Percentiles rank a stretch among this genome's conserved stretches.
These are phyloP conservation scores for Aspidoscelis tigris DNA, from an alignment of 2,113 vertebrate genomes.

Conservation along the genomic window DNA sequence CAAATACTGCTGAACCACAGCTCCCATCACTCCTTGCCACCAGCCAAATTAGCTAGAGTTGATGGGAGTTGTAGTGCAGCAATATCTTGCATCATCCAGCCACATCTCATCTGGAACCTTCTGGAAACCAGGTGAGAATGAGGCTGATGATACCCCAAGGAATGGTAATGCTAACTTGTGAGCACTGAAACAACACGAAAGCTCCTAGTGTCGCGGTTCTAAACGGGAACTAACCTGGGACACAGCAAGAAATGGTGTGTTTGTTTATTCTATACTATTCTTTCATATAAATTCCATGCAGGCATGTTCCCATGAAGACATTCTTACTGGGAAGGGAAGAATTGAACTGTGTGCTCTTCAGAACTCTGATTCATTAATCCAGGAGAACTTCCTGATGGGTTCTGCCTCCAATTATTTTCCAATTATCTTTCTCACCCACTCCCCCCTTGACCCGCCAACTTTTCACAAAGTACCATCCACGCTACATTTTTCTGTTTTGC, in stretches of 20 bases:
- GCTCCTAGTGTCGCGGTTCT: neutral
- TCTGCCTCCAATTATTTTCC: neutral
- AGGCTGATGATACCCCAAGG: neutral
- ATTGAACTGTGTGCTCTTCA: neutral
- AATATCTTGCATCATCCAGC: too few relatives aligned
- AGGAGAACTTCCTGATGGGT: neutral
- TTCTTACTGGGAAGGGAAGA: neutral
- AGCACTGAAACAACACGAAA: neutral
- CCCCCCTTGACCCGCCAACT: neutral
- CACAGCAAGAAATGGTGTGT: neutral
- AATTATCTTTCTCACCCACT: neutral
- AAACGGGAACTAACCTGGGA: neutral
- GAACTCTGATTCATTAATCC: neutral
- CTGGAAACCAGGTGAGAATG: neutral
- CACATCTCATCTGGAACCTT: neutral
- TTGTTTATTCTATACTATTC: neutral
- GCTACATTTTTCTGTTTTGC: constrained; percentile 48
- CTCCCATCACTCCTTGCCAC: too few relatives aligned
- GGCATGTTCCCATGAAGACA: neutral
- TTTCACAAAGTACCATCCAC: too few relatives aligned
- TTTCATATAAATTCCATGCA: neutral
- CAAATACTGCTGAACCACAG: too few relatives aligned
- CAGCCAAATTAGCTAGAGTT: too few relatives aligned
- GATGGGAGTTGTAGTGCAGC: too few relatives aligned
- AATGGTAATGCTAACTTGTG: neutral